phyloP scores from a whole-genome alignment of 2,888 invertebrate species.

The Yponomeuta sedellus region DNA sequence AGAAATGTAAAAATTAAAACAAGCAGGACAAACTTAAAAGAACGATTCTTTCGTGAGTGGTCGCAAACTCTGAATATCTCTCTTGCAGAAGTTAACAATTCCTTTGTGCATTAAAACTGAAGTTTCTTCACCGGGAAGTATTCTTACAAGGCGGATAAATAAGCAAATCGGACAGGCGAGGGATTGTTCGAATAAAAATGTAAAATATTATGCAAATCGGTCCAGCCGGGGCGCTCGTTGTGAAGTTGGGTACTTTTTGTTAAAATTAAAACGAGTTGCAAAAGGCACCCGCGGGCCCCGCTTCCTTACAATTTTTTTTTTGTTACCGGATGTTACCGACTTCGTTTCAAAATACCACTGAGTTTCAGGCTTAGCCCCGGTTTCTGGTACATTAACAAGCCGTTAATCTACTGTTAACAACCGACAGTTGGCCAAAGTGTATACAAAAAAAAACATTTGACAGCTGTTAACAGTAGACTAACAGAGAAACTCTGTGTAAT shows the following conservation, averaged over 20 bases:
- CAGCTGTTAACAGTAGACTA: too few species aligned
- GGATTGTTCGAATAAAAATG: slow-evolving; percentile 12
- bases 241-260: slow-evolving; percentile 6
- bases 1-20: too few species aligned
- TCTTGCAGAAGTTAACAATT: not conserved
- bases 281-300: slow-evolving; percentile 11
- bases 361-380: too few species aligned
- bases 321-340: not conserved
- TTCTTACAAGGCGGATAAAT: slow-evolving; percentile 11
- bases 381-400: too few species aligned
- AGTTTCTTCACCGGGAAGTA: not conserved
- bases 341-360: too few species aligned
- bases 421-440: too few species aligned
- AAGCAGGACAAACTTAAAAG: too few species aligned
- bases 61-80: too few species aligned
- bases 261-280: slow-evolving; percentile 13
- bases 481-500: too few species aligned
- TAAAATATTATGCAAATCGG: slow-evolving; percentile 13
- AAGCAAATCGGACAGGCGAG: slow-evolving; percentile 7
- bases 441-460: too few species aligned
- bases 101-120: slow-evolving; percentile 4
- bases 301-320: not conserved
- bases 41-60: too few species aligned
- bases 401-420: too few species aligned
- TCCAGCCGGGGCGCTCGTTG: slow-evolving; percentile 2